Conservation (phyloP, 1,140 invertebrate species). For the Daktulosphaira vitifoliae region DNA sequence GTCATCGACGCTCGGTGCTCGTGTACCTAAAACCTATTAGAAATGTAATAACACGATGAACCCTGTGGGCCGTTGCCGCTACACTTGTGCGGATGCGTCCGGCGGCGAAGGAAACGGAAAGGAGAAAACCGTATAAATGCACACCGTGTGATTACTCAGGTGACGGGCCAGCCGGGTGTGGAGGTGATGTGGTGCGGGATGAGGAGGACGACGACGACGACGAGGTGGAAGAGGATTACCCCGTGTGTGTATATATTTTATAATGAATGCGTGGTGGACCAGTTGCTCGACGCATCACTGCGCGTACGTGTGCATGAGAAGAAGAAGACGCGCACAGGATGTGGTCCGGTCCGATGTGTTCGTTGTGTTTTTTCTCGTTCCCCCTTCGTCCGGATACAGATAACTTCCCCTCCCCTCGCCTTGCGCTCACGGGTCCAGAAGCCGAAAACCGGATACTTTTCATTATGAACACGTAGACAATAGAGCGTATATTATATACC, state of each 20-base stretch:
- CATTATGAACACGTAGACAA: slow-evolving; percentile 33
- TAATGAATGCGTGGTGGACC: slow-evolving; percentile 14
- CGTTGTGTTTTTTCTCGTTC: background rate
- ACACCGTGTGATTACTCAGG: slow-evolving; percentile 14
- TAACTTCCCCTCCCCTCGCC: background rate
- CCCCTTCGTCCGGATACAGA: slow-evolving; percentile 14
- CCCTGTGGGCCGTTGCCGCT: too few species aligned
- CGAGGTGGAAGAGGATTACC: too few species aligned
- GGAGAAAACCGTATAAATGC: slow-evolving; percentile 21
- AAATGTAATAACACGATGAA: too few species aligned
- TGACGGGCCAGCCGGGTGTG: background rate
- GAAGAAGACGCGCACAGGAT: slow-evolving; percentile 17
- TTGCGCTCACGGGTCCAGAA: slow-evolving; percentile 13
- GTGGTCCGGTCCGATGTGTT: slow-evolving; percentile 25
- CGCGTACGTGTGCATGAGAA: slow-evolving; percentile 6
- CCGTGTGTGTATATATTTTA: background rate
- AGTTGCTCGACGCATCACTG: slow-evolving; percentile 21
- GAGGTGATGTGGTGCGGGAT: too few species aligned
- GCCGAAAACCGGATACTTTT: slow-evolving; percentile 34
- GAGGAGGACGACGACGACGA: too few species aligned
- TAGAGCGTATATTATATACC: background rate
- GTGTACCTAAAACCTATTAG: too few species aligned
- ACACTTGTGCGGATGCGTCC: slow-evolving; percentile 32
- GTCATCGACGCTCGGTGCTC: too few species aligned
- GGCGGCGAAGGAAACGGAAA: slow-evolving; percentile 6